phyloP scores from a whole-genome alignment of 2,888 invertebrate genomes.

The Altica lythri region DNA sequence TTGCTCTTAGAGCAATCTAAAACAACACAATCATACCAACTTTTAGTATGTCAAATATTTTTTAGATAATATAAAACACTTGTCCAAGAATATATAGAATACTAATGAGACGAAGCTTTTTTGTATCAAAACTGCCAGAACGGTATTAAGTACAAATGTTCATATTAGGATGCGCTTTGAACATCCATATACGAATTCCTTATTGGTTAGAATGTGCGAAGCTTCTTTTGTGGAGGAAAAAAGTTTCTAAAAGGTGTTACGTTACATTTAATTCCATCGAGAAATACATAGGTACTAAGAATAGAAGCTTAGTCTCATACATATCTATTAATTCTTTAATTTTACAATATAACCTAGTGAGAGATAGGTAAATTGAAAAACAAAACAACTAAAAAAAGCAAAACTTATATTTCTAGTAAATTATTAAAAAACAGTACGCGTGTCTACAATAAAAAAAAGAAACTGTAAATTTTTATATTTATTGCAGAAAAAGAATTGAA shows the following conservation, averaged over 20 bases:
- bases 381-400: background rate
- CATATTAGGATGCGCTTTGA: background rate
- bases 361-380: background rate
- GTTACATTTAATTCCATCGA: too few species aligned
- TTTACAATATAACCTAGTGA: too few species aligned
- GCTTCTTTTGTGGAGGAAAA: too few species aligned
- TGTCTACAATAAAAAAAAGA: background rate
- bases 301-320: too few species aligned
- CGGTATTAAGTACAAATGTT: background rate
- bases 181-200: background rate
- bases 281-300: too few species aligned
- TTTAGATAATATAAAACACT: too few species aligned
- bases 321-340: too few species aligned
- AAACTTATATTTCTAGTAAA: background rate
- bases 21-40: conserved; percentile 23
- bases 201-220: too few species aligned
- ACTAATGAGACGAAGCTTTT: background rate
- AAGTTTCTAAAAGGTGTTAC: too few species aligned
- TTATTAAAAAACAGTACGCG: background rate
- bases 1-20: conserved; percentile 82
- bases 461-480: too few species aligned
- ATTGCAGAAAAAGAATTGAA: too few species aligned
- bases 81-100: background rate
- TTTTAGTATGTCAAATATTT: background rate
- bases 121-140: background rate